Conservation (phyloP, 2,888 invertebrate species). For the Ormyrus nitidulus region DNA sequence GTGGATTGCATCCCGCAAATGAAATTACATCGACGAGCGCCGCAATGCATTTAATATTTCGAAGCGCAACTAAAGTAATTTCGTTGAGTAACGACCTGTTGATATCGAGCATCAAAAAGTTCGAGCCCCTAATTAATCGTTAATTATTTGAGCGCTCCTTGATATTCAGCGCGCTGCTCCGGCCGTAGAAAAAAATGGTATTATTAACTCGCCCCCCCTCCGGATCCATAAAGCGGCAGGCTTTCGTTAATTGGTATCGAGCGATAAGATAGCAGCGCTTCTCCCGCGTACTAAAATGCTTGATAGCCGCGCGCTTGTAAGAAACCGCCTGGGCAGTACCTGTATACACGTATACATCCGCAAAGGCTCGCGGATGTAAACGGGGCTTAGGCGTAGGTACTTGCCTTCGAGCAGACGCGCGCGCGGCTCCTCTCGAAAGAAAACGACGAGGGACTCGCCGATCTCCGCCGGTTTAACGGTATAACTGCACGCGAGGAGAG, state of each 20-base stretch:
- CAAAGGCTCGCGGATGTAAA: neutral
- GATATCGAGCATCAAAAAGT: neutral
- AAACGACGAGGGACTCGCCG: neutral
- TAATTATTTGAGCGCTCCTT: slow-evolving; percentile 10
- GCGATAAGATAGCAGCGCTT: slow-evolving; percentile 16
- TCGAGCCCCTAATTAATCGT: neutral
- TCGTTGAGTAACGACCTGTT: slow-evolving; percentile 10
- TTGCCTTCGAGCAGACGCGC: neutral
- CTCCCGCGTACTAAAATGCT: neutral
- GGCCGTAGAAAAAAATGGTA: neutral
- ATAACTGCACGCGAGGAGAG: slow-evolving; percentile 1
- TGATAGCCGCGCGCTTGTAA: neutral
- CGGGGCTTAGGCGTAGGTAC: slow-evolving; percentile 15
- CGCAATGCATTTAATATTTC: no score
- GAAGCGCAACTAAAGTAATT: no score
- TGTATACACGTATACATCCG: neutral
- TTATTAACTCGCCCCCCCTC: slow-evolving; percentile 6
- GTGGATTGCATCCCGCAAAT: no score
- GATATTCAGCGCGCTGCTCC: neutral
- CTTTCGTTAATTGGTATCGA: slow-evolving; percentile 31
- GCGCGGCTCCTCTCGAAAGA: slow-evolving; percentile 12
- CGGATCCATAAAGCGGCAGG: slow-evolving; percentile 24
- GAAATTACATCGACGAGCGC: no score
- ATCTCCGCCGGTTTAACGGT: slow-evolving; percentile 34
- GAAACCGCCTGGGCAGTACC: neutral